A percentile compares a stretch with the other conserved stretches of the same genome.
These are phyloP conservation scores for Dione juno DNA, from an alignment of 2,888 invertebrate species.

Conservation along the genomic window DNA sequence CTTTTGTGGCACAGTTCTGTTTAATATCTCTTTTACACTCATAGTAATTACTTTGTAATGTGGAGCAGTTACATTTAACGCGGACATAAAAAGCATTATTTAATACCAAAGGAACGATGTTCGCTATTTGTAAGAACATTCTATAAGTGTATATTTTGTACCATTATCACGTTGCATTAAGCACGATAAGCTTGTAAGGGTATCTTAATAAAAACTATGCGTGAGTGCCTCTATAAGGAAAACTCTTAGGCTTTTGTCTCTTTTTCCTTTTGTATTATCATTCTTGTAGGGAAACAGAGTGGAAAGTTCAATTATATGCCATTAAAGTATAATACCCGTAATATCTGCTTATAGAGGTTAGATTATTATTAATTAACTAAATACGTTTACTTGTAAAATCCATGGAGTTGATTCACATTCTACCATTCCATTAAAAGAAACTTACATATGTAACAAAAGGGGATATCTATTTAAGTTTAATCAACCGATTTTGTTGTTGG, in stretches of 20 bases:
- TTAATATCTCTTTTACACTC: constrained; percentile 19
- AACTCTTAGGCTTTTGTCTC: constrained; percentile 10
- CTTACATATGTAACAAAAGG: too few species aligned
- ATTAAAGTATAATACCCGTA: not conserved
- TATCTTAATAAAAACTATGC: constrained; percentile 12
- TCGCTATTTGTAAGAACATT: constrained; percentile 6
- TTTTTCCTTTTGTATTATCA: not conserved
- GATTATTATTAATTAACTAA: too few species aligned
- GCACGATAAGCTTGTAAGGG: not conserved
- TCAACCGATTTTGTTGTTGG: too few species aligned
- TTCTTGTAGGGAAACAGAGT: not conserved
- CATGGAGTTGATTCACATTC: too few species aligned
- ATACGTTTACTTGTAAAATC: too few species aligned
- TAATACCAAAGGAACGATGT: constrained; percentile 10
- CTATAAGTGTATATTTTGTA: constrained; percentile 13
- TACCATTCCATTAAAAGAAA: too few species aligned
- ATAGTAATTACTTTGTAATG: constrained; percentile 25
- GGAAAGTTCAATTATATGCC: not conserved
- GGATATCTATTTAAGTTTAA: too few species aligned
- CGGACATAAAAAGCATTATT: constrained; percentile 17
- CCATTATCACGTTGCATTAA: constrained; percentile 16
- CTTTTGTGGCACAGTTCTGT: constrained; percentile 12
- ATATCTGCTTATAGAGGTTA: not conserved
- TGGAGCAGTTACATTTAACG: constrained; percentile 21
- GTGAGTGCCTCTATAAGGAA: constrained; percentile 7